A percentile compares a stretch with the other conserved stretches of the same genome.
Evolutionary conservation across 2,888 invertebrate species (phyloP).

Genomic region (Oscheius sp.): DNA sequence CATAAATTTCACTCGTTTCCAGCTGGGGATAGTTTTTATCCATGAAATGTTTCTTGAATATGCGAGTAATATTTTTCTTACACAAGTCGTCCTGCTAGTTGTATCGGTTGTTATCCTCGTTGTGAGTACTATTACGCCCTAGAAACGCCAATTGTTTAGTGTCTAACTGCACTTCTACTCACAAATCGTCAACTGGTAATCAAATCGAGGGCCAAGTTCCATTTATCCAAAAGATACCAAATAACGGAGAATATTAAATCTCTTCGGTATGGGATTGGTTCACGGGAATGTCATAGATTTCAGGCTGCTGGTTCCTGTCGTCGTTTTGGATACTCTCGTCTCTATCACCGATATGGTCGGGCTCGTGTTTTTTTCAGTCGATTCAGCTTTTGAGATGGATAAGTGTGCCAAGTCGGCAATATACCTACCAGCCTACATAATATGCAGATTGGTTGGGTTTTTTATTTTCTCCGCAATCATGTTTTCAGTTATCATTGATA

Average conservation of each 20-base stretch:
- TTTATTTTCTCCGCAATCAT: background rate
- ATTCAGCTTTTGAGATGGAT: conserved; percentile 41
- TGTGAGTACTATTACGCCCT: background rate
- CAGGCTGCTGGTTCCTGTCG: conserved; percentile 44
- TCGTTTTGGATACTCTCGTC: conserved; percentile 45
- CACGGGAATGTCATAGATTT: background rate
- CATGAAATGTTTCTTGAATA: background rate
- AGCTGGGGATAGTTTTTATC: background rate
- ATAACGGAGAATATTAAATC: conserved; percentile 30
- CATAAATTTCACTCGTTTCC: background rate
- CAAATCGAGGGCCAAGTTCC: conserved; percentile 29
- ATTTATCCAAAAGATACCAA: conserved; percentile 32
- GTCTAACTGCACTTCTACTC: conserved; percentile 38
- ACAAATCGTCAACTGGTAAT: conserved; percentile 43
- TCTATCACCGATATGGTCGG: conserved; percentile 44
- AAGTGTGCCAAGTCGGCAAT: conserved; percentile 33
- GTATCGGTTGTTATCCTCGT: conserved; percentile 14
- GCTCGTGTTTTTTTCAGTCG: conserved; percentile 40
- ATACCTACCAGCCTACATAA: conserved; percentile 38
- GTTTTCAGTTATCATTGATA: conserved; percentile 9
- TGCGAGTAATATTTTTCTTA: conserved; percentile 8
- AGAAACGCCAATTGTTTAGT: conserved; percentile 19
- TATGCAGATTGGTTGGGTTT: conserved; percentile 43
- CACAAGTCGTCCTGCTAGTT: conserved; percentile 9
- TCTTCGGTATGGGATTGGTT: background rate